These are phyloP conservation scores for Thymelicus acteon DNA, from an alignment of 2,888 invertebrate species.

Conservation along the genomic window DNA sequence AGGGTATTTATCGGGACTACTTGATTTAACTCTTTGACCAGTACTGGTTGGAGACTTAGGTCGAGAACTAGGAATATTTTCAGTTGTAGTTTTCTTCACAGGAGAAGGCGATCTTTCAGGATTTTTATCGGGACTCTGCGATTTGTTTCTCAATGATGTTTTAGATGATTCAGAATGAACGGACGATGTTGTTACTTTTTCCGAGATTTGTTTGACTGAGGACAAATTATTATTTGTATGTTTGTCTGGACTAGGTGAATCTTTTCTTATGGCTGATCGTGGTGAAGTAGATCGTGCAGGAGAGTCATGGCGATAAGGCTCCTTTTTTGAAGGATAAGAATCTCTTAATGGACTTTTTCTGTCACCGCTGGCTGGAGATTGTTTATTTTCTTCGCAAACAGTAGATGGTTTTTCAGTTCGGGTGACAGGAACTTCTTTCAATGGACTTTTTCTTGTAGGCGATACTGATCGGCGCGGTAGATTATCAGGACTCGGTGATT, in stretches of 20 bases:
- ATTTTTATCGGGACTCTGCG: constrained; percentile 19
- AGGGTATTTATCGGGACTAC: constrained; percentile 16
- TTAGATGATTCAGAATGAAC: constrained; percentile 15
- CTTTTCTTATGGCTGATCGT: neutral
- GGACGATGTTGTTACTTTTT: constrained; percentile 9
- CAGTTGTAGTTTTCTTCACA: constrained; percentile 6
- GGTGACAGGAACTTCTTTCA: constrained; percentile 12
- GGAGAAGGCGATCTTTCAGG: constrained; percentile 21
- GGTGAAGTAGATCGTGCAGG: constrained; percentile 18
- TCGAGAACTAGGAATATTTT: constrained; percentile 1
- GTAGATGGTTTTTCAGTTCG: neutral
- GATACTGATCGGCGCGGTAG: constrained; percentile 42
- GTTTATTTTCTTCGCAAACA: neutral
- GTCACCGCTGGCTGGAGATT: neutral
- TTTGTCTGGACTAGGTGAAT: constrained; percentile 22
- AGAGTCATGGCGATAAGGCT: constrained; percentile 17
- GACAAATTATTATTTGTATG: neutral
- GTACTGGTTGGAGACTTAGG: constrained; percentile 18
- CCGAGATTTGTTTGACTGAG: constrained; percentile 10
- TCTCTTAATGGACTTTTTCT: constrained; percentile 12
- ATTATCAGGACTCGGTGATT: constrained; percentile 44
- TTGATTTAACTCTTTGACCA: neutral
- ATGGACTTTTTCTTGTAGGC: constrained; percentile 46
- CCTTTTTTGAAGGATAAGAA: constrained; percentile 18
- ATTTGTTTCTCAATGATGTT: constrained; percentile 16